These are phyloP conservation scores for Typhlomys cinereus DNA, from an alignment of 2,113 vertebrate genomes.

Conservation along the genomic window DNA sequence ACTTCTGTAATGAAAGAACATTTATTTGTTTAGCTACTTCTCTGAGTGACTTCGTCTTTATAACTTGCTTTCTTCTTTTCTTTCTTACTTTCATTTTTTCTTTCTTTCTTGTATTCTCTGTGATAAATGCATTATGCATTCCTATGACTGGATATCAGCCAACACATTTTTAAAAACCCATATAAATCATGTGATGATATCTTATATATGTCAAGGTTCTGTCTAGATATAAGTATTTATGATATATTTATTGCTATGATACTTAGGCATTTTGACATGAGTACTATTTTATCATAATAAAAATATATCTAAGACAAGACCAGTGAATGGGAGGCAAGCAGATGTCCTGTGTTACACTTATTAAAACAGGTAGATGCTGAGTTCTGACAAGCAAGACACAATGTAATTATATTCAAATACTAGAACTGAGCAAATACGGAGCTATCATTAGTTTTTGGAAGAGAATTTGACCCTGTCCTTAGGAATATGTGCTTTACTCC, in stretches of 20 bases:
- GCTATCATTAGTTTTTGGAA: constrained; percentile 36
- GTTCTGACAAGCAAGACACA: constrained; percentile 42
- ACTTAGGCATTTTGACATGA: constrained; percentile 71
- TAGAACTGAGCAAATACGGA: constrained; percentile 12
- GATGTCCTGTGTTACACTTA: constrained; percentile 61
- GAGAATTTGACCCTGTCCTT: constrained; percentile 31
- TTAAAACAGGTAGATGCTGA: constrained; percentile 65
- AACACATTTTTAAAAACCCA: constrained; percentile 27
- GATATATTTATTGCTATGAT: constrained; percentile 74
- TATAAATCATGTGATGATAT: constrained; percentile 73
- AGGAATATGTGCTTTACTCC: constrained; percentile 24
- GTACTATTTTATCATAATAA: constrained; percentile 78
- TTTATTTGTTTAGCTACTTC: constrained; percentile 26
- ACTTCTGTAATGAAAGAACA: constrained; percentile 27
- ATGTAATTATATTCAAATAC: constrained; percentile 1
- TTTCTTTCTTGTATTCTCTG: neutral
- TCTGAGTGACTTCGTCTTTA: neutral
- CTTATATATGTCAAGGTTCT: constrained; percentile 72
- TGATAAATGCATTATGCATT: constrained; percentile 75
- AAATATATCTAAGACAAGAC: constrained; percentile 68
- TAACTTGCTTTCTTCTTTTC: neutral
- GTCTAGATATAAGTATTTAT: constrained; percentile 74
- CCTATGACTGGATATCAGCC: constrained; percentile 71
- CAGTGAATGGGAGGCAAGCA: constrained; percentile 56
- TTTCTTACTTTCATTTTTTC: neutral